Base-by-base conservation (phyloP, 1,140 invertebrate species). In the Contarinia nasturtii region DNA sequence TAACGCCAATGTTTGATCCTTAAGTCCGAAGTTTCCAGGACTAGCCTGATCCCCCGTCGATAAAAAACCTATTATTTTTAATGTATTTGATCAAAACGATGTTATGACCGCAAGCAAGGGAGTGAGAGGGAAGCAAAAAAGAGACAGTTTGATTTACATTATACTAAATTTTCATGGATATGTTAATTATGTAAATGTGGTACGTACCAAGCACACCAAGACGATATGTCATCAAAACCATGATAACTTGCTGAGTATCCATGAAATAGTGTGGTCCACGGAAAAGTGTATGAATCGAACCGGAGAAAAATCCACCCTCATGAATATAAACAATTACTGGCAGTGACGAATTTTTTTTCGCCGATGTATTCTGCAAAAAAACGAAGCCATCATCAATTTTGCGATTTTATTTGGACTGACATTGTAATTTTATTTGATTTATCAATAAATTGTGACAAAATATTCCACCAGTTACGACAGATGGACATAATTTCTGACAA, bases 11-110 rank as follows among this genome's bases (percentile, higher is more conserved):
- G 66, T 54, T 51, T 76, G 73, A 55, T 77, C 75, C 55, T 69
- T 71, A 2, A 77, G 55, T 1, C 71, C 74, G 57, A 69, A 72
- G 56, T 77, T 77, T 7, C 74, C 74, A 1, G 66, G 56, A 20
- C 60, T 57, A 8, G 52, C 51, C 0, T 48, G 21, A 48, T 66
- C 64, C 21, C 57, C 52, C 1, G 62, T 66, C 40, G 63, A 64
- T 0, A 67, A 54, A 27, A 65, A 66, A 18, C 62, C 61, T 55
- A 49, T 2, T 14, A 37, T 10, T 12, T 7, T 41, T n/a, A 18
- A 11, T 7, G 7, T 10, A 7, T 41, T 11, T 18, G 7, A 7
- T 20, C 20, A 20, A 44, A 44, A 10, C 3, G 21, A 20, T 20
- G 21, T 20, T 20, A n/a, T n/a, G n/a, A n/a, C n/a, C n/a, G 33